Evolutionary conservation across 2,797 vertebrate genomes (phyloP).

Genomic region (Enteromius viviparus): DNA sequence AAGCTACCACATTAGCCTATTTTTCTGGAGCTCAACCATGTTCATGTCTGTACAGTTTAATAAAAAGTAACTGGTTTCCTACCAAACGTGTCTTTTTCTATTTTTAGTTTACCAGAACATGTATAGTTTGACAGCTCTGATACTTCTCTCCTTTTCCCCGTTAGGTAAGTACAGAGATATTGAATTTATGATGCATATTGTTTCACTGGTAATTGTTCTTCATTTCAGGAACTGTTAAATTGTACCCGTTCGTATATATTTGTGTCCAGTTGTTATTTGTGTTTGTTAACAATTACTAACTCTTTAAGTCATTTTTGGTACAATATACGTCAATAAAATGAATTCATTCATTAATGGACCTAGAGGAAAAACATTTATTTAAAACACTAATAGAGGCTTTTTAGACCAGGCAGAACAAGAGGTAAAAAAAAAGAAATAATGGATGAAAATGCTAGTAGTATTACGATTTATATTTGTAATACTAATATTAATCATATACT

Average conservation of each 20-base stretch:
- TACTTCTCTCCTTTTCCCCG: not conserved
- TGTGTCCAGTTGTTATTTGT: not conserved
- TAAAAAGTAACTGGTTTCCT: conserved; percentile 38
- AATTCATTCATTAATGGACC: not conserved
- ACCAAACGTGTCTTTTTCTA: not conserved
- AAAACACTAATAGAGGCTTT: not conserved
- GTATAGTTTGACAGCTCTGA: not conserved
- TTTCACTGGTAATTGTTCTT: not conserved
- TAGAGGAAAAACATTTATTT: not conserved
- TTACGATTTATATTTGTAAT: not conserved
- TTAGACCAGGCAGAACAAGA: not conserved
- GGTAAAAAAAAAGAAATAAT: not conserved
- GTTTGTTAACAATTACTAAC: not conserved
- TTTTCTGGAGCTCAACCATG: not conserved
- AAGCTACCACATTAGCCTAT: not conserved
- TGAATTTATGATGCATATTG: not conserved
- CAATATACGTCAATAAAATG: not conserved
- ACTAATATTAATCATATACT: not conserved
- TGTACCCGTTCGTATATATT: not conserved
- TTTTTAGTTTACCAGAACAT: not conserved
- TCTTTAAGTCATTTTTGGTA: not conserved
- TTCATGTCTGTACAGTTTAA: not conserved
- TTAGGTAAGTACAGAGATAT: not conserved
- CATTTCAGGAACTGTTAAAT: not conserved
- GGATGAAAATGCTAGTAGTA: not conserved